These are phyloP conservation scores for Bellardia bayeri DNA, from an alignment of 2,888 invertebrate genomes.

Conservation along the genomic window DNA sequence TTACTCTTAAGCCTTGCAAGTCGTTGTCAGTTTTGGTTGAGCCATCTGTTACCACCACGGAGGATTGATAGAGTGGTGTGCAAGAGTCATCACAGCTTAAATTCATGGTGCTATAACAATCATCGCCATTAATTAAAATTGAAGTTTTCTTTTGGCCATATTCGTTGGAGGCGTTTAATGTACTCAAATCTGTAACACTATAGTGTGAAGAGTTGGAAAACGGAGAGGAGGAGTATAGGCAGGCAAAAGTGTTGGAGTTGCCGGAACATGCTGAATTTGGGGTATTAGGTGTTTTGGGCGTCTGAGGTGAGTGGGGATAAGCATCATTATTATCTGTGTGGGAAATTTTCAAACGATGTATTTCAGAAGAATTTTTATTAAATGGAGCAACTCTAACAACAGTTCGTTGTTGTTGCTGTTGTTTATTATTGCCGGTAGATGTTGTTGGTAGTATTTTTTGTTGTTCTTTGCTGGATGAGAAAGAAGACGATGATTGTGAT, in stretches of 20 bases:
- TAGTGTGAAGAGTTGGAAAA: conserved; percentile 64
- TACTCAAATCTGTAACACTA: conserved; percentile 65
- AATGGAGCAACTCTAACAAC: conserved; percentile 85
- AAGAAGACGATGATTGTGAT: conserved; percentile 28
- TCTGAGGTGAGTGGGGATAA: conserved; percentile 51
- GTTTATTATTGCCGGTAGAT: conserved; percentile 20
- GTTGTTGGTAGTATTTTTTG: conserved; percentile 43
- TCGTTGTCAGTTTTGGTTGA: conserved; percentile 57
- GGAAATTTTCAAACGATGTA: conserved; percentile 86
- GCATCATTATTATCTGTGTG: conserved; percentile 85
- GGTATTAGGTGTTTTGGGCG: conserved; percentile 78
- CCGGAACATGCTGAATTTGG: conserved; percentile 17
- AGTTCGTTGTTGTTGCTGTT: conserved; percentile 79
- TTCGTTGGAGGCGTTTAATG: conserved; percentile 67
- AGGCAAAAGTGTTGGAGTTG: background rate
- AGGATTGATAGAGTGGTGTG: conserved; percentile 89
- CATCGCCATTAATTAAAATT: conserved; percentile 90
- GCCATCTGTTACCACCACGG: conserved; percentile 89
- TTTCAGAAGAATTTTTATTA: conserved; percentile 82
- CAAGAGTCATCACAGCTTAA: conserved; percentile 86
- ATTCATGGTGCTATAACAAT: conserved; percentile 91
- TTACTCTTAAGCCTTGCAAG: conserved; percentile 82
- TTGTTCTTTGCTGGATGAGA: conserved; percentile 11
- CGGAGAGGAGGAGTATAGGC: background rate
- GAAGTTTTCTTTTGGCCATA: conserved; percentile 87